Evolutionary conservation across 1,140 invertebrate species (phyloP), one percentile per base, ranked within the genome.

Genomic region (Cataglyphis hispanica): DNA sequence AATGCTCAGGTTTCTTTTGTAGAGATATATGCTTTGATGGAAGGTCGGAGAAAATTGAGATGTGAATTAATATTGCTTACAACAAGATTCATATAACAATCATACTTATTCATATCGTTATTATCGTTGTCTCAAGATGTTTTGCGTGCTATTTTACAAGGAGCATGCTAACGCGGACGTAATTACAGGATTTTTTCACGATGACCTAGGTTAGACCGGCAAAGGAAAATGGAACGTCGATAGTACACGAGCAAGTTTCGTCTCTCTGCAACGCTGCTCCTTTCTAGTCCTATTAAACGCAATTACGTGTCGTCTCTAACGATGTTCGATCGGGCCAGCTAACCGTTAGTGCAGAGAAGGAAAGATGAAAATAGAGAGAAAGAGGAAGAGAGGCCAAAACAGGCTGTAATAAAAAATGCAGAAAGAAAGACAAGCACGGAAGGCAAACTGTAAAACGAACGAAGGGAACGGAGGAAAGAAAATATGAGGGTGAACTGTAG

Each of bases 271-370:
- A 10, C 76, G 84, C 31, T 53, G 69, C 70, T 86, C 87, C 88
- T 89, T 89, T 89, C 84, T 75, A 78, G 85, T 86, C 50, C 85
- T 85, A 84, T 89, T 89, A 89, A 89, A 89, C 87, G 78, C 69
- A 89, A 89, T 89, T 89, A 89, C 66, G 88, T 86, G 84, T 89
- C 72, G 84, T 89, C 87, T 89, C 64, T 84, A 85, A 77, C 87
- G 70, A 70, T 37, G 84, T 72, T 89, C 87, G 84, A 86, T 83
- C 87, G 70, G 40, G 53, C n/a, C 10, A 40, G 75, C 56, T 64
- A 50, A 56, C 50, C 46, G 87, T 53, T 70, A 46, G 53, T 85
- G n/a, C 11, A 40, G 43, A 69, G 53, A 66, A 25, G 43, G 64
- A 64, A 43, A 77, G 40, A 31, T 37, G 50, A 25, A 19, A 58